Percentiles rank a stretch among this genome's conserved stretches.
Evolutionary conservation across 2,113 vertebrate genomes (phyloP).

Genomic region (Vidua macroura): DNA sequence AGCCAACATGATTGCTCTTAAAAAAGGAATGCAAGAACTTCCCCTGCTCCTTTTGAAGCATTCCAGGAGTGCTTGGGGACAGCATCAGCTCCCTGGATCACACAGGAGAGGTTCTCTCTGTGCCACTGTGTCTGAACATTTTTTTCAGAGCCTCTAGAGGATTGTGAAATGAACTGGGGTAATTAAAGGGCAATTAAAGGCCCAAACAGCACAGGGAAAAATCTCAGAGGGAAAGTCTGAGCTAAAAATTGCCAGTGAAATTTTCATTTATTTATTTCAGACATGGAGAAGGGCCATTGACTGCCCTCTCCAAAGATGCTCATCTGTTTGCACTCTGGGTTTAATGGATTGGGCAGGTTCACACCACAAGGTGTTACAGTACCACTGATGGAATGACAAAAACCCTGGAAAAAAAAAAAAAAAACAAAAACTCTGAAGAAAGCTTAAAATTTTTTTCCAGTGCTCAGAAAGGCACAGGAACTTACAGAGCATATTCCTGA

Average conservation of each 20-base stretch:
- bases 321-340: background rate
- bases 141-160: background rate
- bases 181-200: background rate
- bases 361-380: background rate
- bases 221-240: no score
- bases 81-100: fast-evolving
- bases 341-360: background rate
- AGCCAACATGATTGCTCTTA: background rate
- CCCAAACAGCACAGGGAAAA: background rate
- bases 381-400: background rate
- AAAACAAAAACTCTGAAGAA: background rate
- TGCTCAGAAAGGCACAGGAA: background rate
- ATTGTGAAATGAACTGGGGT: background rate
- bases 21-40: background rate
- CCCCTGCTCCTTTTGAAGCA: background rate
- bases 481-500: background rate
- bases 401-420: background rate
- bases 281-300: fast-evolving
- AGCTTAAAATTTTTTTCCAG: background rate
- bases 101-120: background rate
- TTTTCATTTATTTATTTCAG: background rate
- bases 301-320: background rate
- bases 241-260: background rate
- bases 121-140: background rate
- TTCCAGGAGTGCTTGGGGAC: no score